phyloP scores from a whole-genome alignment of 1,140 invertebrate species.

The Aricia agestis region DNA sequence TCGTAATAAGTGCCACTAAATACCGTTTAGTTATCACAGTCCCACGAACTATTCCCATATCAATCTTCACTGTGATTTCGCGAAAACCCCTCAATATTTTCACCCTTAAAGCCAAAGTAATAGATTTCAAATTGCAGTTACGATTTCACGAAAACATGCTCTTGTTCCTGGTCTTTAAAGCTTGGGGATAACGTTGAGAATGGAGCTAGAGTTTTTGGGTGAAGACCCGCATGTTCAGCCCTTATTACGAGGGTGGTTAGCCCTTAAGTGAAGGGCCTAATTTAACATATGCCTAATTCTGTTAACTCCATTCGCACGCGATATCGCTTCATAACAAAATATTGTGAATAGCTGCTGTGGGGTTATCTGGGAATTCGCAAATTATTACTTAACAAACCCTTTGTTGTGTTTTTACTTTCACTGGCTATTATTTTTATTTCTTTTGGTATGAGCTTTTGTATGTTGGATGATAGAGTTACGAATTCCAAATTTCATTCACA shows the following conservation, averaged over 20 bases:
- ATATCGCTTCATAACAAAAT: slow-evolving; percentile 8
- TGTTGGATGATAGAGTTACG: too few relatives aligned
- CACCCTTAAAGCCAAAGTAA: slow-evolving; percentile 7
- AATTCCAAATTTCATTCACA: too few relatives aligned
- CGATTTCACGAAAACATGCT: neutral
- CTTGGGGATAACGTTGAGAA: slow-evolving; percentile 34
- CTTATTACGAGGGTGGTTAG: slow-evolving; percentile 39
- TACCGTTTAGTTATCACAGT: slow-evolving; percentile 33
- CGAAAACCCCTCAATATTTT: slow-evolving; percentile 34
- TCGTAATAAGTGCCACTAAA: neutral
- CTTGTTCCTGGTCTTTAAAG: neutral
- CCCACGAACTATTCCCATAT: slow-evolving; percentile 56
- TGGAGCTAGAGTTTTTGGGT: slow-evolving; percentile 29
- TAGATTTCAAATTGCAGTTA: slow-evolving; percentile 27
- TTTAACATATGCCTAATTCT: slow-evolving; percentile 49
- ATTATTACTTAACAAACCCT: neutral
- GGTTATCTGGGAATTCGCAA: neutral
- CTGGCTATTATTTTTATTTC: neutral
- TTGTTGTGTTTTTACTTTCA: neutral
- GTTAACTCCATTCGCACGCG: slow-evolving; percentile 33
- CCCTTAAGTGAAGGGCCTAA: slow-evolving; percentile 39
- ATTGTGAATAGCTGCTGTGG: neutral
- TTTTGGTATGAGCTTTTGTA: too few relatives aligned
- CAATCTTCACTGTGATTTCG: slow-evolving; percentile 64
- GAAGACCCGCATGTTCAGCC: slow-evolving; percentile 57